Evolutionary conservation across 1,140 invertebrate species (phyloP).

Genomic region (Steinernema khuongi): DNA sequence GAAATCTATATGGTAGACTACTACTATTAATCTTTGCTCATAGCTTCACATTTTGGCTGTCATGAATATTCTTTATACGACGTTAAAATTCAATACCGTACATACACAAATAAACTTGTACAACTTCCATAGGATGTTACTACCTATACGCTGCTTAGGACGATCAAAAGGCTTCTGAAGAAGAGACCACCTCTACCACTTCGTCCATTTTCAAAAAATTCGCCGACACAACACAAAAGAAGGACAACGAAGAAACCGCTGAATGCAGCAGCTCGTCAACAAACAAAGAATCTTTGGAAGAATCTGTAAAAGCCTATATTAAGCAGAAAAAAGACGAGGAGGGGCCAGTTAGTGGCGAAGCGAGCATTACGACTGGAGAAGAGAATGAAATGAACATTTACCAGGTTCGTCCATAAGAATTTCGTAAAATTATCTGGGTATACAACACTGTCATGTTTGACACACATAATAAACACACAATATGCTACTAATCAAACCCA

Average conservation of each 20-base stretch:
- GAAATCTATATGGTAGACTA: too few species aligned
- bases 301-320: background rate
- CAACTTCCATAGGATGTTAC: too few species aligned
- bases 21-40: too few species aligned
- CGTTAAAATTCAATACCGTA: too few species aligned
- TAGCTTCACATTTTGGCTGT: too few species aligned
- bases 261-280: background rate
- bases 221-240: background rate
- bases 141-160: too few species aligned
- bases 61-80: too few species aligned
- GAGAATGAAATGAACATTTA: background rate
- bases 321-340: slow-evolving; percentile 2
- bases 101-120: background rate
- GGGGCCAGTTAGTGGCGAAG: background rate
- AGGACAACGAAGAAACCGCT: background rate
- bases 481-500: too few species aligned
- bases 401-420: background rate
- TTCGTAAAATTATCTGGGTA: too few species aligned
- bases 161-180: background rate
- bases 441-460: too few species aligned
- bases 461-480: too few species aligned
- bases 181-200: background rate
- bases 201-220: slow-evolving; percentile 6
- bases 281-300: background rate
- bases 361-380: background rate